These are phyloP conservation scores for Eurypyga helias DNA, from an alignment of 2,113 vertebrate genomes.

Conservation along the genomic window DNA sequence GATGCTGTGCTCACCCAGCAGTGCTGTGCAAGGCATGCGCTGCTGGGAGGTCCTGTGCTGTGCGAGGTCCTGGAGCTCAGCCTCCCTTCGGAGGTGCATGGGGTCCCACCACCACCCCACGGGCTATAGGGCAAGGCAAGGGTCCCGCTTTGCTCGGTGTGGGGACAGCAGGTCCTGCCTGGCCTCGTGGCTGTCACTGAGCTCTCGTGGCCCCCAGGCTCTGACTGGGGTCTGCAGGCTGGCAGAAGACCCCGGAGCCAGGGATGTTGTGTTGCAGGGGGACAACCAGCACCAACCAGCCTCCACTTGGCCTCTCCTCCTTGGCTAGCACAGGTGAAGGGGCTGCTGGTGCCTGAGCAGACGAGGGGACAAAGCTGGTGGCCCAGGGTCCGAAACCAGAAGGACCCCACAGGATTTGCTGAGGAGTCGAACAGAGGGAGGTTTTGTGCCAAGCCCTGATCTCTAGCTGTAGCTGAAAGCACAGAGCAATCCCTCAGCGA, in stretches of 20 bases:
- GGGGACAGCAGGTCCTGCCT: not conserved
- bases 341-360: not conserved
- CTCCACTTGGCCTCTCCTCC: not conserved
- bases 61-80: not conserved
- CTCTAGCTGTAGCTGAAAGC: not conserved
- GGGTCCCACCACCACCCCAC: not conserved
- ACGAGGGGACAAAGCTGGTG: not conserved
- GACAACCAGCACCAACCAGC: not conserved
- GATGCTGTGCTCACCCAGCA: not conserved
- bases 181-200: no score
- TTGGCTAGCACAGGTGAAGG: rapidly evolving
- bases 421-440: not conserved
- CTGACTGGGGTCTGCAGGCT: rapidly evolving
- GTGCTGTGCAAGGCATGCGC: not conserved
- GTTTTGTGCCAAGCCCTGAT: not conserved
- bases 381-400: not conserved
- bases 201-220: not conserved
- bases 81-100: not conserved
- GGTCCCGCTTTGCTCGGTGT: rapidly evolving
- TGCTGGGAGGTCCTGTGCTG: rapidly evolving
- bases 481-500: not conserved
- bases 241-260: not conserved
- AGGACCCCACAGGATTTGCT: not conserved
- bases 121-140: not conserved
- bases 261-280: not conserved